Base-by-base conservation (phyloP, 2,888 invertebrate genomes). In the Lasius platythorax region DNA sequence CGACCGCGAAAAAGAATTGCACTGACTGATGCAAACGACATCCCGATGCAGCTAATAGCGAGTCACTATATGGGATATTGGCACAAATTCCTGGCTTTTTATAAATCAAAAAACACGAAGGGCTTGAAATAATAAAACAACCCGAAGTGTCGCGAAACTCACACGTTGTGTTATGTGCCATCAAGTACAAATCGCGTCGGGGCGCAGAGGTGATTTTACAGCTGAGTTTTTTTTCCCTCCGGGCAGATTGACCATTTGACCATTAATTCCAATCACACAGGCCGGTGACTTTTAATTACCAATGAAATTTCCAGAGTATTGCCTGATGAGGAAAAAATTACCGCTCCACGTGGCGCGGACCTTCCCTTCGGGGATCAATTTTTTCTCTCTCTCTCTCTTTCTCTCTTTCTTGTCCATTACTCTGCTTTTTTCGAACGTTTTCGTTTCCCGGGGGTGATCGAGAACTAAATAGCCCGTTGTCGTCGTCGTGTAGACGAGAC, bases 201-300 rank as follows among this genome's bases (percentile, higher is more conserved):
- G 23, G 15, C 40, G 28, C 83, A 76, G 61, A 82, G 72, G 83
- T 87, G 63, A 90, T 86, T 90, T 90, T 86, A 87, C 89, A 90
- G 88, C 79, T 85, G 84, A 85, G 87, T 84, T 90, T 90, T 89
- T 76, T 89, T 87, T 83, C 88, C 90, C 92, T 76, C 86, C 87
- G 87, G 92, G 91, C 88, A 89, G 87, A 92, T 92, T 93, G 93
- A 93, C 93, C 93, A 89, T 93, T 94, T 94, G 93, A 93, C 94
- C 94, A 94, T 94, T 94, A 94, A 94, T 94, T 93, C 92, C 93
- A 94, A 94, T 94, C 93, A 93, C 93, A 93, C 94, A 93, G 92
- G 85, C 92, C 89, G 91, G 91, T 93, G 92, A 92, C 89, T 94
- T 94, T 95, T 94, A 95, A 95, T 95, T 94, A 94, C 93, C 94